Evolutionary conservation across 2,888 invertebrate species (phyloP).

Genomic region (Deilephila porcellus): DNA sequence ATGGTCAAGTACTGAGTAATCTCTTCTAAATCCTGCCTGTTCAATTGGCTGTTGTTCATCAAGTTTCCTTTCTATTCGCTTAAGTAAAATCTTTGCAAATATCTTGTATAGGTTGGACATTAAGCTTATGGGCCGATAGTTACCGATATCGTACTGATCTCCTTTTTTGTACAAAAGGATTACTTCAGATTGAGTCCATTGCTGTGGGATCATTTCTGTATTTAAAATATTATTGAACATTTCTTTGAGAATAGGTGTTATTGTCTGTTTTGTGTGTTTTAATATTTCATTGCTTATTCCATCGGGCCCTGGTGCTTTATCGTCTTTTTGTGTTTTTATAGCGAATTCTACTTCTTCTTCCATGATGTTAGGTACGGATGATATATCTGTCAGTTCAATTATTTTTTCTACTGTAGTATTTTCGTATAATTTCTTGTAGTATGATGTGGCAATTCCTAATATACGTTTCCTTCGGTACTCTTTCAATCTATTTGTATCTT

Average conservation of each 20-base stretch:
- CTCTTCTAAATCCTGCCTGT: slow-evolving; percentile 37
- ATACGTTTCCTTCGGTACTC: slow-evolving; percentile 29
- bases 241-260: slow-evolving; percentile 38
- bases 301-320: slow-evolving; percentile 41
- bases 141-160: slow-evolving; percentile 40
- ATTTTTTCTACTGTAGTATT: slow-evolving; percentile 11
- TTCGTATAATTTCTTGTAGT: slow-evolving; percentile 36
- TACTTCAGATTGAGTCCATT: slow-evolving; percentile 44
- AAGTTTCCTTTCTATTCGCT: slow-evolving; percentile 37
- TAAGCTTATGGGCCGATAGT: slow-evolving; percentile 43
- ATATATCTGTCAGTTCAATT: slow-evolving; percentile 29
- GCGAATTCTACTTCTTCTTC: slow-evolving; percentile 37
- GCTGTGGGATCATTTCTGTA: slow-evolving; percentile 40
- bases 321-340: slow-evolving; percentile 38
- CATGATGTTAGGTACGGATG: slow-evolving; percentile 33
- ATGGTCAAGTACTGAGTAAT: slow-evolving; percentile 36
- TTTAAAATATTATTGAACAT: slow-evolving; percentile 43
- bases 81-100: slow-evolving; percentile 39
- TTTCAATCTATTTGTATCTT: slow-evolving; percentile 30
- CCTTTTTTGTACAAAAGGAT: slow-evolving; percentile 46
- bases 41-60: slow-evolving; percentile 41
- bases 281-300: slow-evolving; percentile 39
- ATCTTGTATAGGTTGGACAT: slow-evolving; percentile 43
- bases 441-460: slow-evolving; percentile 33
- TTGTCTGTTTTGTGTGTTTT: slow-evolving; percentile 29